These are phyloP conservation scores for Lucilia cuprina DNA, from an alignment of 1,140 invertebrate species.

Conservation along the genomic window DNA sequence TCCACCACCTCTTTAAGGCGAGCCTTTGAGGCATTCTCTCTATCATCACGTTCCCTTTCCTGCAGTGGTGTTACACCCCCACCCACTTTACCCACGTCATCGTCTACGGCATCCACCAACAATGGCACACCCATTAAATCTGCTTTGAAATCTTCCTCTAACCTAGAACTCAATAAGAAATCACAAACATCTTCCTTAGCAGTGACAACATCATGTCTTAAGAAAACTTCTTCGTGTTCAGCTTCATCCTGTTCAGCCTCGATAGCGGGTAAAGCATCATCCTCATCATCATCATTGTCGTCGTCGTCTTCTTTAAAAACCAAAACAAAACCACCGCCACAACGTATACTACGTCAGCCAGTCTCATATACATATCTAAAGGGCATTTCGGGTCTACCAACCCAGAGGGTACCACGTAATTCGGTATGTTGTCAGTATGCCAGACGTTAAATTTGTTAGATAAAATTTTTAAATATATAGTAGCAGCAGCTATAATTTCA, in stretches of 20 bases:
- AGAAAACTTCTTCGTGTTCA: not conserved
- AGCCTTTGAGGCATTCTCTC: slow-evolving; percentile 72
- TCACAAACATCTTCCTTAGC: slow-evolving; percentile 39
- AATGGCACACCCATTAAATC: slow-evolving; percentile 49
- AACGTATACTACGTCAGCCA: slow-evolving; percentile 74
- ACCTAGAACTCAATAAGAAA: slow-evolving; percentile 49
- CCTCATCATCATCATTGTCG: slow-evolving; percentile 35
- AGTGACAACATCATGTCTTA: slow-evolving; percentile 38
- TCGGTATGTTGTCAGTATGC: slow-evolving; percentile 59
- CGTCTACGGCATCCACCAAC: slow-evolving; percentile 15
- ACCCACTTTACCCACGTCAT: slow-evolving; percentile 35
- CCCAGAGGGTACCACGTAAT: slow-evolving; percentile 75
- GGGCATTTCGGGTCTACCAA: slow-evolving; percentile 79
- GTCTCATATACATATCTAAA: slow-evolving; percentile 80
- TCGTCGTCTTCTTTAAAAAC: slow-evolving; percentile 43
- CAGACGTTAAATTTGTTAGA: slow-evolving; percentile 48
- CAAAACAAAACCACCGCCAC: slow-evolving; percentile 67
- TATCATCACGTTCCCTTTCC: slow-evolving; percentile 70
- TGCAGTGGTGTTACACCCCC: slow-evolving; percentile 66
- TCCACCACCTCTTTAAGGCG: slow-evolving; percentile 73
- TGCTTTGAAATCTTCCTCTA: slow-evolving; percentile 55
- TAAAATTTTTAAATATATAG: no score
- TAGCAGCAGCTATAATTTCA: not conserved
- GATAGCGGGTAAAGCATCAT: slow-evolving; percentile 26
- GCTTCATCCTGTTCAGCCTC: not conserved